phyloP scores from a whole-genome alignment of 2,888 invertebrate species.

The Chrysodeixis includens region DNA sequence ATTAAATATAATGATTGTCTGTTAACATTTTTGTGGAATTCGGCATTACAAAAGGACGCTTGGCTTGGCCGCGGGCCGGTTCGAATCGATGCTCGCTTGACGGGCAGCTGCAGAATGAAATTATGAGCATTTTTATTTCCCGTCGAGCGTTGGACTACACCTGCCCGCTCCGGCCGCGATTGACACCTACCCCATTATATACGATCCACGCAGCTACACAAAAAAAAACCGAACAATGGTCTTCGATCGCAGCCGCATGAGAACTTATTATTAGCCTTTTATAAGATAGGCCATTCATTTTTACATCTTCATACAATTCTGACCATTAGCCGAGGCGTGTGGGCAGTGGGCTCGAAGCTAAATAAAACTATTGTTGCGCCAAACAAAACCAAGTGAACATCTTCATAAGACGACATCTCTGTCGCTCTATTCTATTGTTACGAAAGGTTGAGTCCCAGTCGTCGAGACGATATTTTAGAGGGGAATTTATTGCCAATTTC shows the following conservation, averaged over 20 bases:
- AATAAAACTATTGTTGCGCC: slow-evolving; percentile 88
- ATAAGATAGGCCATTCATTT: slow-evolving; percentile 84
- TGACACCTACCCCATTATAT: slow-evolving; percentile 88
- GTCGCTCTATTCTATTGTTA: slow-evolving; percentile 76
- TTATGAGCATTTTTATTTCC: slow-evolving; percentile 87
- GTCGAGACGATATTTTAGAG: slow-evolving; percentile 79
- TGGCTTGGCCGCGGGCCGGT: slow-evolving; percentile 58
- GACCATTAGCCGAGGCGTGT: slow-evolving; percentile 87
- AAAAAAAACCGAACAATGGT: slow-evolving; percentile 85
- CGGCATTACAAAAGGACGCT: slow-evolving; percentile 79
- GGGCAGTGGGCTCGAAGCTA: slow-evolving; percentile 87
- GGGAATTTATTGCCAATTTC: slow-evolving; percentile 88
- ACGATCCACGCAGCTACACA: slow-evolving; percentile 70
- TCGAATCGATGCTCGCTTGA: slow-evolving; percentile 83
- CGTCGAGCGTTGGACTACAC: slow-evolving; percentile 70
- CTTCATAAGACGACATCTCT: slow-evolving; percentile 83
- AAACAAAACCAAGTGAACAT: slow-evolving; percentile 88
- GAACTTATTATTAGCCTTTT: slow-evolving; percentile 88
- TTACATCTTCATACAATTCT: slow-evolving; percentile 88
- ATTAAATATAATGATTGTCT: slow-evolving; percentile 81
- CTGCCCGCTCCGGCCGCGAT: slow-evolving; percentile 81
- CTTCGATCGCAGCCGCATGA: slow-evolving; percentile 84
- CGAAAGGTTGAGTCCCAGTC: slow-evolving; percentile 71
- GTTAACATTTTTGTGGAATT: slow-evolving; percentile 80
- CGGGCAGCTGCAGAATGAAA: slow-evolving; percentile 88